Percentiles rank a stretch among this genome's conserved stretches.
Conservation (phyloP, 2,888 invertebrate species). For the Melieria crassipennis region DNA sequence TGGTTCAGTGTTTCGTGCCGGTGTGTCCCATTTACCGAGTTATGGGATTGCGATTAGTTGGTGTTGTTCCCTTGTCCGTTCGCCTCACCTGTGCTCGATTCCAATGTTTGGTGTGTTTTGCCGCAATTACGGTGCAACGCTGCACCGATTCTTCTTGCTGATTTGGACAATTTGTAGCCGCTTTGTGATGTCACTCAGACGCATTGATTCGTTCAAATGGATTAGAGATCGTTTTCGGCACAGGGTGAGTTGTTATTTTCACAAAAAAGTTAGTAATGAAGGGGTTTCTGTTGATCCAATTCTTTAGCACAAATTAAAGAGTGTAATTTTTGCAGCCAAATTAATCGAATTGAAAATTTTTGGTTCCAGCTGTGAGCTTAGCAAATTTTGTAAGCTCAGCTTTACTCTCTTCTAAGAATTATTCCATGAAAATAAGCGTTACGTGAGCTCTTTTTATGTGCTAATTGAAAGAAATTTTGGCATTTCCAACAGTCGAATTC, state of each 20-base stretch:
- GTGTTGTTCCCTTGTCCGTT: slow-evolving; percentile 3
- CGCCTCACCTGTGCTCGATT: slow-evolving; percentile 13
- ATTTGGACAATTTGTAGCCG: slow-evolving; percentile 53
- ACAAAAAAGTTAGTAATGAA: slow-evolving; percentile 41
- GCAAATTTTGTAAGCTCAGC: too few species aligned
- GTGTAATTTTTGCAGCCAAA: too few species aligned
- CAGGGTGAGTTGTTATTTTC: slow-evolving; percentile 44
- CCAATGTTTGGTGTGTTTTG: slow-evolving; percentile 5
- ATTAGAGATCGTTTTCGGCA: slow-evolving; percentile 54
- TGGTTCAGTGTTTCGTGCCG: neutral
- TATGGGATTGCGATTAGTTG: slow-evolving; percentile 32
- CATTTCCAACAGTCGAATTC: too few species aligned
- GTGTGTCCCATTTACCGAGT: slow-evolving; percentile 11
- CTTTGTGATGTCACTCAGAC: slow-evolving; percentile 56
- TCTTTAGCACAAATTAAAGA: too few species aligned
- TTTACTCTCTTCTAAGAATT: too few species aligned
- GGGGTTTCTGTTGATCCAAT: neutral
- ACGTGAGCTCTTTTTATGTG: too few species aligned
- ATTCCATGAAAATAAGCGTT: too few species aligned
- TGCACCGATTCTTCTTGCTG: slow-evolving; percentile 57
- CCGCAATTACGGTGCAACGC: slow-evolving; percentile 49
- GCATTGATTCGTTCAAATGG: slow-evolving; percentile 59
- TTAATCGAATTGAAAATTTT: too few species aligned
- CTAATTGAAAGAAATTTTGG: too few species aligned
- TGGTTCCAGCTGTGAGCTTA: too few species aligned